These are phyloP conservation scores for Phylloscopus trochiloides DNA, from an alignment of 2,113 vertebrate genomes.

Conservation along the genomic window DNA sequence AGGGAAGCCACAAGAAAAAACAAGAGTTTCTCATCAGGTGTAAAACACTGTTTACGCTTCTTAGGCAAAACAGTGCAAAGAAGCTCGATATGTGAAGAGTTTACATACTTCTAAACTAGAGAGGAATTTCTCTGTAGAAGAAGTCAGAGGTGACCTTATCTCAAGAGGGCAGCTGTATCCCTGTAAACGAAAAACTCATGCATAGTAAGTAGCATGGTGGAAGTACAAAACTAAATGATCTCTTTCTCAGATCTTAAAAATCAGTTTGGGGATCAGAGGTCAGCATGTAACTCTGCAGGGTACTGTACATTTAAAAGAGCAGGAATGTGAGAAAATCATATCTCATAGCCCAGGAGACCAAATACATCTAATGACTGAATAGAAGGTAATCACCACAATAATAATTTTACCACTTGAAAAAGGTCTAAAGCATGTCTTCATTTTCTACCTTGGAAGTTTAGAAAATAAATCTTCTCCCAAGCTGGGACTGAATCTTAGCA, in stretches of 20 bases:
- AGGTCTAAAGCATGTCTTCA: not conserved
- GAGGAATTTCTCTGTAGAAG: not conserved
- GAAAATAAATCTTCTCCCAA: not conserved
- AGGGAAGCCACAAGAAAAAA: not conserved
- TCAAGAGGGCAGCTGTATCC: not conserved
- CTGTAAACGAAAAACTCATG: not conserved
- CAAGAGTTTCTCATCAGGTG: not conserved
- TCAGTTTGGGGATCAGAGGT: not conserved
- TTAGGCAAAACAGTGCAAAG: not conserved
- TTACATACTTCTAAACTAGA: not conserved
- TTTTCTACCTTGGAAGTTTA: not conserved
- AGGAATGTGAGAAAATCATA: not conserved
- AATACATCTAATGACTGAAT: not conserved
- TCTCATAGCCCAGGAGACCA: not conserved
- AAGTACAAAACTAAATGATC: not conserved
- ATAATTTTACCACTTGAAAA: not conserved
- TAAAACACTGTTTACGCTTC: not conserved
- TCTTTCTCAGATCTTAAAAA: not conserved
- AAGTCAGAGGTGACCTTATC: not conserved
- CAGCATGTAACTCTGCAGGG: not conserved
- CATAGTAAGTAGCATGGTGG: not conserved
- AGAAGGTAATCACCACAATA: not conserved
- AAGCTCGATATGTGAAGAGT: not conserved
- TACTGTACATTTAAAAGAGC: not conserved
- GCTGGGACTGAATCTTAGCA: not conserved